Evolutionary conservation across 2,888 invertebrate genomes (phyloP).

Genomic region (Parnassius orleans): DNA sequence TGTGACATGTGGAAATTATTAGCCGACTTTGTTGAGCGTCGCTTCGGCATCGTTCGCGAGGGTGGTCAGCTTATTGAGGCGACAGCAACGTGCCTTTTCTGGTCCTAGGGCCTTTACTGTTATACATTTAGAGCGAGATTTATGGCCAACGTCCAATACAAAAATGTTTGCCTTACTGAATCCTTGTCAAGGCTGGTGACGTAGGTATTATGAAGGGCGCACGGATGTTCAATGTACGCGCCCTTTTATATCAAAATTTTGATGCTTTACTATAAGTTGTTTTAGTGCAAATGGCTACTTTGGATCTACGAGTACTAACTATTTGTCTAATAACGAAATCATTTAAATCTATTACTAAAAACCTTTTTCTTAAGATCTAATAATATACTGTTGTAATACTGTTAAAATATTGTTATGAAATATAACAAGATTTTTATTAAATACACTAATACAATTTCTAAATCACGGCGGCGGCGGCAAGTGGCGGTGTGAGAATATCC

Average conservation of each 20-base stretch:
- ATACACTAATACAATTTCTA: too few relatives aligned
- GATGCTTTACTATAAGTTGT: too few relatives aligned
- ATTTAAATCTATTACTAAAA: too few relatives aligned
- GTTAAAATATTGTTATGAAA: too few relatives aligned
- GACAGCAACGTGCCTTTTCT: conserved; percentile 15
- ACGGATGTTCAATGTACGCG: background rate
- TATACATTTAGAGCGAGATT: conserved; percentile 18
- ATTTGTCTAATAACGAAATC: too few relatives aligned
- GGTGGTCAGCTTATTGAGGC: conserved; percentile 42
- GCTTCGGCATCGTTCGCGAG: conserved; percentile 36
- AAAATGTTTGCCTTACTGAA: conserved; percentile 20
- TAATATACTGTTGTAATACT: too few relatives aligned
- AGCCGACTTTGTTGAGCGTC: conserved; percentile 32
- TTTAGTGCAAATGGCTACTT: too few relatives aligned
- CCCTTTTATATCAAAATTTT: background rate
- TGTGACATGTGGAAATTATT: conserved; percentile 33
- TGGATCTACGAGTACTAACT: too few relatives aligned
- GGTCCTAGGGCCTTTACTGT: conserved; percentile 7
- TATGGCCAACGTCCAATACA: conserved; percentile 19
- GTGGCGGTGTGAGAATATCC: too few relatives aligned
- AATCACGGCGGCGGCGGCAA: too few relatives aligned
- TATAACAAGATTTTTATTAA: too few relatives aligned
- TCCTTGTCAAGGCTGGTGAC: background rate
- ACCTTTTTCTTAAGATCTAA: too few relatives aligned
- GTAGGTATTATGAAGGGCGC: background rate